These are phyloP conservation scores for Aplodontia rufa DNA, from an alignment of 2,113 vertebrate genomes.

Conservation along the genomic window DNA sequence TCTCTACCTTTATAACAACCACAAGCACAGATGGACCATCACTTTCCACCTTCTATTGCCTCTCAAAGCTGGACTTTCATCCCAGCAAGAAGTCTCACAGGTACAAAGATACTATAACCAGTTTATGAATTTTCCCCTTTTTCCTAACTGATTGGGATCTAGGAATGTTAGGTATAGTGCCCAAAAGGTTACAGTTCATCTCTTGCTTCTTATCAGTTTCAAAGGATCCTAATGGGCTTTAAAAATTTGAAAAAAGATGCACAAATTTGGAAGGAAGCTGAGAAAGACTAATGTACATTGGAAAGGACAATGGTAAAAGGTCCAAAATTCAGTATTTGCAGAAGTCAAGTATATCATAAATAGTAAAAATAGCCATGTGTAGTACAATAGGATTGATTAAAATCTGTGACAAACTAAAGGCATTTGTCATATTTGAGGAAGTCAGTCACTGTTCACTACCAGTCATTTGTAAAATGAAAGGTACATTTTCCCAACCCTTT, in stretches of 20 bases:
- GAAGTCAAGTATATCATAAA: not conserved
- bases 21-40: not conserved
- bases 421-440: not conserved
- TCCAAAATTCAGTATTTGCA: not conserved
- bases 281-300: not conserved
- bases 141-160: not conserved
- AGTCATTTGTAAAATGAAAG: not conserved
- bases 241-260: not conserved
- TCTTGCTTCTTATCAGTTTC: not conserved
- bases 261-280: not conserved
- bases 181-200: not conserved
- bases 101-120: not conserved
- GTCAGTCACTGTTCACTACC: not conserved
- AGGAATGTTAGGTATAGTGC: not conserved
- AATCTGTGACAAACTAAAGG: not conserved
- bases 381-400: not conserved
- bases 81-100: not conserved
- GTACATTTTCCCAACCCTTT: not conserved
- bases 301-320: not conserved
- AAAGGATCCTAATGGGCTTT: not conserved
- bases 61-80: not conserved
- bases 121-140: not conserved
- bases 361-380: not conserved
- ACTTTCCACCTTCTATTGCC: not conserved
- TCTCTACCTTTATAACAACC: not conserved